Conservation (phyloP, 2,797 vertebrate genomes). For the Vireo griseus region DNA sequence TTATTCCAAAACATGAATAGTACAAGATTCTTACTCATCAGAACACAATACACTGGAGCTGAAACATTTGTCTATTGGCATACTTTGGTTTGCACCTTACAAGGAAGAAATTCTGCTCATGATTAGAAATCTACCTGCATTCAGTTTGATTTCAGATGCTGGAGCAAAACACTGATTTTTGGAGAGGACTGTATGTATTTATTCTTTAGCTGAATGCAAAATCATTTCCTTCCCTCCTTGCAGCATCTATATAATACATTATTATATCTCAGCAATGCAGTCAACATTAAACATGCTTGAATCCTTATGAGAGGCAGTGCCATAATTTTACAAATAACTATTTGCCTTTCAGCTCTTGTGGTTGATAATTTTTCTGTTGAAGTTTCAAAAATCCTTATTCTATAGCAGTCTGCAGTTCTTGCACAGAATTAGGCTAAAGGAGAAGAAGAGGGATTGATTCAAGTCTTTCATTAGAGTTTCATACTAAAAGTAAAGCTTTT, state of each 20-base stretch:
- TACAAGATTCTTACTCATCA: conserved; percentile 53
- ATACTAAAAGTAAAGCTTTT: neutral
- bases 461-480: neutral
- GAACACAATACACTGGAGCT: conserved; percentile 33
- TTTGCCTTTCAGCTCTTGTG: neutral
- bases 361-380: neutral
- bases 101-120: neutral
- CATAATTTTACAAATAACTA: neutral
- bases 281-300: neutral
- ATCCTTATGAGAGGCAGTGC: neutral
- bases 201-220: neutral
- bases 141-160: neutral
- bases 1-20: conserved; percentile 52
- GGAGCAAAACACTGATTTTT: neutral
- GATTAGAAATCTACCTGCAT: conserved; percentile 15
- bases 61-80: neutral
- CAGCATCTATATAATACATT: neutral
- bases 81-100: neutral
- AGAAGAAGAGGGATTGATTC: neutral
- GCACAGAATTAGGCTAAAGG: neutral
- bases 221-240: neutral
- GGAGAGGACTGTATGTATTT: neutral
- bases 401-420: neutral
- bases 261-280: neutral
- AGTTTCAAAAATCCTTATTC: neutral